phyloP scores from a whole-genome alignment of 23 tunicate genomes.

The Styela clava region DNA sequence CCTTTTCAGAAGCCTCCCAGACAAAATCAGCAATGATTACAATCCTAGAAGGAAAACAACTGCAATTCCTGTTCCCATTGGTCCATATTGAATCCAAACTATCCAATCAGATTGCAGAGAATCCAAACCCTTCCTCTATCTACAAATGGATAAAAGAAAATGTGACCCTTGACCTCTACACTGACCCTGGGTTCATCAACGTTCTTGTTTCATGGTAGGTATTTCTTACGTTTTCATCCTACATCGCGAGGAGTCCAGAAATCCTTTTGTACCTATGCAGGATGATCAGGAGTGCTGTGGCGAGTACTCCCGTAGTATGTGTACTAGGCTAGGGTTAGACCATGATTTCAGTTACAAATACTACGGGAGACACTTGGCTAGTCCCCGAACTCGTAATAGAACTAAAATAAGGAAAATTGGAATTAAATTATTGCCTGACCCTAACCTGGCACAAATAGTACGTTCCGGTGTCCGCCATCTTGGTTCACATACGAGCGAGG shows the following conservation, averaged over 20 bases:
- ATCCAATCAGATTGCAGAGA: slow-evolving; percentile 32
- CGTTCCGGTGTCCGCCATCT: no score
- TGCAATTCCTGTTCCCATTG: slow-evolving; percentile 60
- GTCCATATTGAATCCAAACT: slow-evolving; percentile 48
- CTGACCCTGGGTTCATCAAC: slow-evolving; percentile 51
- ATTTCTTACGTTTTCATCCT: not conserved
- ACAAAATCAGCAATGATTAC: slow-evolving; percentile 36
- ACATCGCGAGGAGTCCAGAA: no score
- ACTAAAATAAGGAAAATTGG: no score
- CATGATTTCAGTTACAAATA: no score
- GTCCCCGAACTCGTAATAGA: no score
- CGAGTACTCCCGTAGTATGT: no score
- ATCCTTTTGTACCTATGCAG: not conserved
- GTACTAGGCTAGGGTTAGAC: no score
- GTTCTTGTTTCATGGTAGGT: slow-evolving; percentile 54
- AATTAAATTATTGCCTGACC: no score
- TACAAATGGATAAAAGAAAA: slow-evolving; percentile 69
- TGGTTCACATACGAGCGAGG: not conserved
- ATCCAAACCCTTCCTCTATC: slow-evolving; percentile 32
- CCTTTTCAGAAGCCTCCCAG: slow-evolving; percentile 46
- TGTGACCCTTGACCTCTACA: slow-evolving; percentile 34
- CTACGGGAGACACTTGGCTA: no score
- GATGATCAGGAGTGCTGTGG: not conserved
- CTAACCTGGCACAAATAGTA: no score
- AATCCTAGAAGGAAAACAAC: slow-evolving; percentile 56